A percentile compares a stretch with the other conserved stretches of the same genome.
phyloP scores from a whole-genome alignment of 2,797 vertebrate genomes.

The Chromis chromis region DNA sequence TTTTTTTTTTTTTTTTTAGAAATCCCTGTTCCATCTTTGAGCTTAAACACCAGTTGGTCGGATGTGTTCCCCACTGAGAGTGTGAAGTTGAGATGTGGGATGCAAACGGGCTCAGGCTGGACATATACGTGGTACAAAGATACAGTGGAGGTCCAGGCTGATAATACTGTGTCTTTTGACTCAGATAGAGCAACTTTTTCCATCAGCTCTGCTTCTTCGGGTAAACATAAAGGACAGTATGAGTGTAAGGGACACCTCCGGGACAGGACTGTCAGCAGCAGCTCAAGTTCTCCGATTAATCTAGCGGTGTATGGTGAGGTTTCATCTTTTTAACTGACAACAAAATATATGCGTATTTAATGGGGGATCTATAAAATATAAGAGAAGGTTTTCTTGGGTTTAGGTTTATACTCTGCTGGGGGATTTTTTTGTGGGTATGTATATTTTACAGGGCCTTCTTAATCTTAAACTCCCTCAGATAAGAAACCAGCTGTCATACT shows the following conservation, averaged over 20 bases:
- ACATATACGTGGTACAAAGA: conserved; percentile 58
- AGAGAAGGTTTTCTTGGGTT: neutral
- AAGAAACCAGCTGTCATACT: conserved; percentile 27
- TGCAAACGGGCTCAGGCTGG: conserved; percentile 50
- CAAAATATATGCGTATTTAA: neutral
- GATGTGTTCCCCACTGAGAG: conserved; percentile 72
- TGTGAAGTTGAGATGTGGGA: conserved; percentile 60
- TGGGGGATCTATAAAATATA: neutral
- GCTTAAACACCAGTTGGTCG: conserved; percentile 34
- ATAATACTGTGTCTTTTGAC: neutral
- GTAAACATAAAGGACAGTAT: conserved; percentile 27
- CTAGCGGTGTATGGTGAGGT: conserved; percentile 64
- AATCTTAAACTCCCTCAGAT: conserved; percentile 29
- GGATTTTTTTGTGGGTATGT: no score
- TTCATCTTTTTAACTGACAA: neutral
- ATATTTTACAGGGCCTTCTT: neutral
- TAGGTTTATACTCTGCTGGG: neutral
- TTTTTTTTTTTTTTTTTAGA: conserved; percentile 33
- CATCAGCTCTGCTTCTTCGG: conserved; percentile 42
- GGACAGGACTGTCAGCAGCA: conserved; percentile 48
- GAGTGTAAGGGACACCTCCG: conserved; percentile 49
- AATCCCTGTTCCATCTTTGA: conserved; percentile 52
- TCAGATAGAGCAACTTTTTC: conserved; percentile 27
- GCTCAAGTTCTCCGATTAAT: rapidly evolving
- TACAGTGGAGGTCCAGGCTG: neutral